Base-by-base conservation (phyloP, 2,888 invertebrate species). In the Rhamnusium bicolor region DNA sequence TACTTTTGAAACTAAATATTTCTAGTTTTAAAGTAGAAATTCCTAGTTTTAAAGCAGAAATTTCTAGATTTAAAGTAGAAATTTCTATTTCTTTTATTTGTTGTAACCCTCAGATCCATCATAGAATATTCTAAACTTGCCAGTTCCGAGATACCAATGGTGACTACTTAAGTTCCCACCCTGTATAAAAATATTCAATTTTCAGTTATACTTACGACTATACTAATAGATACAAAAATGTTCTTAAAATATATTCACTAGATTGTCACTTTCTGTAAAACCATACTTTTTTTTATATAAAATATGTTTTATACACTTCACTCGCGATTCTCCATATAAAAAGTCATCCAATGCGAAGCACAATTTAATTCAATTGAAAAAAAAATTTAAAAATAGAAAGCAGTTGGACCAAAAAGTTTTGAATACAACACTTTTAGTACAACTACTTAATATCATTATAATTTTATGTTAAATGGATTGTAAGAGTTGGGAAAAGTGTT, bases 381-480 rank as follows among this genome's bases (percentile, higher is more conserved):
- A 16, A 14, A 14, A 60, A 32, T 29, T 32, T 16, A 18, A 7
- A 10, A 16, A 40, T 61, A 61, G 4, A 16, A 61, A 61, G 61
- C 19, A 61, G 61, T 18, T 46, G 40, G 4, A 46, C 61, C 61
- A 61, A 61, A 46, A 21, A 6, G 46, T 18, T n/a, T 29, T 46
- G 0, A 14, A 21, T 32, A 46, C 0, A 5, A 46, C 12, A 16
- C 6, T 46, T 61, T 61, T 21, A 21, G n/a, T n/a, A 2, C 46
- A 58, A 61, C 49, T 56, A 58, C 49, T 63, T 72, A 51, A 65
- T 56, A 66, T 53, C 19, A 63, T 16, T 32, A 29, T 29, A 62
- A 51, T 29, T 51, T 40, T 40, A n/a, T 16, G 3, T 0, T 6
- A 0, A 1, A 18, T 14, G 14, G 1, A 51, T 24, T 24, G 12